A percentile compares a stretch with the other conserved stretches of the same genome.
Conservation (phyloP, 2,888 invertebrate species). For the Formica aserva region DNA sequence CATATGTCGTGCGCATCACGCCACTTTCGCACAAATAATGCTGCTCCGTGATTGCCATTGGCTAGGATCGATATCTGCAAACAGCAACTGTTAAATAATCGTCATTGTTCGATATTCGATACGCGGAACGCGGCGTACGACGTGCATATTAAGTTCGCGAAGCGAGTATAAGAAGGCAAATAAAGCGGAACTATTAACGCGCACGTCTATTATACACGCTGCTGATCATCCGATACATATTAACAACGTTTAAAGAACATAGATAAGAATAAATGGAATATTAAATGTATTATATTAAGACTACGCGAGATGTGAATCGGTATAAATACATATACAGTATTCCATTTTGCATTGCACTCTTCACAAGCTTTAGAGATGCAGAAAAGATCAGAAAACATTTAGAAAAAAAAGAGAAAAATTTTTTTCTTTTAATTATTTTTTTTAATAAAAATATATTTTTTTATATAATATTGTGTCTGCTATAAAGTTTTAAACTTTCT, state of each 20-base stretch:
- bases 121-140: conserved; percentile 9
- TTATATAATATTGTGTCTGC: neutral
- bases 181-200: conserved; percentile 29
- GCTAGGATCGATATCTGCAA: conserved; percentile 38
- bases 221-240: neutral
- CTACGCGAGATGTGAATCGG: neutral
- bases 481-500: neutral
- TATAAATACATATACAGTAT: neutral
- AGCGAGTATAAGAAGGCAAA: conserved; percentile 14
- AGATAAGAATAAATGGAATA: neutral
- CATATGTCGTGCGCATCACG: conserved; percentile 19
- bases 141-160: conserved; percentile 16
- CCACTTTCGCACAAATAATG: conserved; percentile 36
- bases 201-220: neutral
- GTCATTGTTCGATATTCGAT: conserved; percentile 43
- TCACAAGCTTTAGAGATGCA: neutral
- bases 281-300: neutral
- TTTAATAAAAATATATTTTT: neutral
- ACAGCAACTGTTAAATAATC: conserved; percentile 43
- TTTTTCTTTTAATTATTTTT: neutral
- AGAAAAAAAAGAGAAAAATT: neutral
- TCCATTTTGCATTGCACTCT: neutral
- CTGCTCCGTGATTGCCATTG: neutral
- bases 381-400: neutral
- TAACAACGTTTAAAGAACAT: neutral